These are phyloP conservation scores for Agriopis leucophaearia DNA, from an alignment of 2,888 invertebrate species.

Conservation along the genomic window DNA sequence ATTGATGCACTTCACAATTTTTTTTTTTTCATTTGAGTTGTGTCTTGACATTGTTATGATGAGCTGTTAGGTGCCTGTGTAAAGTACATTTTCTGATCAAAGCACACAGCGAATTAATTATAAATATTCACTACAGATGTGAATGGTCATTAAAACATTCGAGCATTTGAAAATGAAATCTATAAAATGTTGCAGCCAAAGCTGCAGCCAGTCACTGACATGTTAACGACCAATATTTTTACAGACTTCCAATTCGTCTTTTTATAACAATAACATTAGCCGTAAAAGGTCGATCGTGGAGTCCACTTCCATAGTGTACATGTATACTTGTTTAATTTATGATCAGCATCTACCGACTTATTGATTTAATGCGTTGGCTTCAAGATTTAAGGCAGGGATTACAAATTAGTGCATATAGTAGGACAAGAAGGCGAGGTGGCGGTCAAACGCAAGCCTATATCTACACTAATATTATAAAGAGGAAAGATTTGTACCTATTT, in stretches of 20 bases:
- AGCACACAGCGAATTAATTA: slow-evolving; percentile 3
- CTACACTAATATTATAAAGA: too few species aligned
- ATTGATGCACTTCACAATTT: background rate
- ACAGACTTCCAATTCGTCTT: slow-evolving; percentile 45
- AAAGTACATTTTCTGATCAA: slow-evolving; percentile 8
- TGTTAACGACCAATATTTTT: slow-evolving; percentile 54
- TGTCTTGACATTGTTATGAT: slow-evolving; percentile 15
- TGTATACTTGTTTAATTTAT: slow-evolving; percentile 59
- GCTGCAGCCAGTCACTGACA: slow-evolving; percentile 55
- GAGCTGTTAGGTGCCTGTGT: slow-evolving; percentile 9
- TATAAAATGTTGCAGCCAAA: slow-evolving; percentile 52
- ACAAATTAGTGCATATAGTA: slow-evolving; percentile 44
- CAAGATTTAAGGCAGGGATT: slow-evolving; percentile 57
- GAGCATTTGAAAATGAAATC: slow-evolving; percentile 26
- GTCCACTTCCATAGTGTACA: slow-evolving; percentile 45
- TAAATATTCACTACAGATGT: slow-evolving; percentile 5
- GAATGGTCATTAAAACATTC: slow-evolving; percentile 18
- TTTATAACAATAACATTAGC: slow-evolving; percentile 54
- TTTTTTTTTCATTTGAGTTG: slow-evolving; percentile 7
- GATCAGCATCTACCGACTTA: slow-evolving; percentile 48
- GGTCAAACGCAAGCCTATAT: too few species aligned
- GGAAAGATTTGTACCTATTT: too few species aligned
- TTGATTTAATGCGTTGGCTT: slow-evolving; percentile 55
- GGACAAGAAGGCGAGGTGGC: background rate
- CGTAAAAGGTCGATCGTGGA: slow-evolving; percentile 44